phyloP scores from a whole-genome alignment of 2,888 invertebrate species.

The Lomographa bimaculata region DNA sequence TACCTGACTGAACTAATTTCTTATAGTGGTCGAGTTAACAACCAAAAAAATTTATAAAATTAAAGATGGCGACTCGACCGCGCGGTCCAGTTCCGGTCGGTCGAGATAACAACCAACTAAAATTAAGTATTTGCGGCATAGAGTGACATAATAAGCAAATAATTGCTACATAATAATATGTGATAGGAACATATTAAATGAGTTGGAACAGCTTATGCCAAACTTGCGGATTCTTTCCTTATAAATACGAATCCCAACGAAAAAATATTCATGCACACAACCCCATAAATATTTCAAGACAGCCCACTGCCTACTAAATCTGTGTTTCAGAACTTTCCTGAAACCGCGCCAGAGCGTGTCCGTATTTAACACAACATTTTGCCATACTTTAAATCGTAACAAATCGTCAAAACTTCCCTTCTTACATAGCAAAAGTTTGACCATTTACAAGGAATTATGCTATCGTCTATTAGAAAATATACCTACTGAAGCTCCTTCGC shows the following conservation, averaged over 20 bases:
- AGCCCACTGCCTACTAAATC: conserved; percentile 26
- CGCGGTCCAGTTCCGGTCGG: no score
- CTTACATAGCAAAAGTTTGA: conserved; percentile 65
- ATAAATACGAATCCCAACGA: conserved; percentile 7
- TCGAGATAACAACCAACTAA: no score
- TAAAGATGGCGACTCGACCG: no score
- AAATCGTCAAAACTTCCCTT: conserved; percentile 55
- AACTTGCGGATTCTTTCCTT: not conserved
- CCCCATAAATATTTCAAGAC: conserved; percentile 18
- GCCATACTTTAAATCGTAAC: conserved; percentile 53
- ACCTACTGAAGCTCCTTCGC: conserved; percentile 47
- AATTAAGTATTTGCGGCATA: no score
- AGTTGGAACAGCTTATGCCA: no score
- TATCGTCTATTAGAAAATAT: conserved; percentile 75
- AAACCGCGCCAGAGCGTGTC: conserved; percentile 34
- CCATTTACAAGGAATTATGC: conserved; percentile 75
- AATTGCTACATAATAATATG: no score
- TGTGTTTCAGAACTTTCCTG: conserved; percentile 32
- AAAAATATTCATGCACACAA: conserved; percentile 9
- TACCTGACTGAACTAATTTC: no score
- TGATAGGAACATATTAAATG: no score
- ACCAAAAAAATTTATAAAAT: no score
- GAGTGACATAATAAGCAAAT: no score
- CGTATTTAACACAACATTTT: conserved; percentile 38
- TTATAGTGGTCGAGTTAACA: no score